phyloP scores from a whole-genome alignment of 2,888 invertebrate genomes.

The Agonopterix subpropinquella region DNA sequence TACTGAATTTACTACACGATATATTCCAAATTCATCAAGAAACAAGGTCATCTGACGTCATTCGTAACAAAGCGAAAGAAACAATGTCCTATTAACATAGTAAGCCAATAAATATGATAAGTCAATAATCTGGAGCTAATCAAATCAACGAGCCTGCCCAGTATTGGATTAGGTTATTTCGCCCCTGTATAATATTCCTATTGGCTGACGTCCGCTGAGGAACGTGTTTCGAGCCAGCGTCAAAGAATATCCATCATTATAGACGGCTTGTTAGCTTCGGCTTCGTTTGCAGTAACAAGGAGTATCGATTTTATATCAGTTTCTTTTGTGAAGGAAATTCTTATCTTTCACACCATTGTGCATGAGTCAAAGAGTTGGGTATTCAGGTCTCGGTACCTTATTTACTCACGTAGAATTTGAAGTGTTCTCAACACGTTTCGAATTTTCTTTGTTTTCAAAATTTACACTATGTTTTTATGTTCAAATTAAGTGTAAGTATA shows the following conservation, averaged over 20 bases:
- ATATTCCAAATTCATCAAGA: too few species aligned
- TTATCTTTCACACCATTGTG: conserved; percentile 9
- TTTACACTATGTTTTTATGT: too few species aligned
- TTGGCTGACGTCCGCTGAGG: conserved; percentile 27
- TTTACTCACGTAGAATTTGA: not conserved
- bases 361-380: conserved; percentile 4
- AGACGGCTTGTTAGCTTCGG: conserved; percentile 9
- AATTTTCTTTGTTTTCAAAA: too few species aligned
- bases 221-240: conserved; percentile 14
- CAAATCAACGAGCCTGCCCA: conserved; percentile 17
- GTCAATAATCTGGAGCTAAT: conserved; percentile 24
- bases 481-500: too few species aligned
- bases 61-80: not conserved
- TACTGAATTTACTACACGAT: too few species aligned
- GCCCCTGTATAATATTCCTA: conserved; percentile 46
- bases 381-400: not conserved
- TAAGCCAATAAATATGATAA: conserved; percentile 16
- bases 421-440: too few species aligned
- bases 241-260: conserved; percentile 13
- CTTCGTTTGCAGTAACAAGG: conserved; percentile 7
- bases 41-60: not conserved
- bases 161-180: conserved; percentile 12
- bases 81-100: conserved; percentile 3
- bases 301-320: conserved; percentile 10
- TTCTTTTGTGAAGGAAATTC: conserved; percentile 5